Percentiles rank a stretch among this genome's conserved stretches.
phyloP scores from a whole-genome alignment of 2,888 invertebrate species.

The Meteorus cinctellus region DNA sequence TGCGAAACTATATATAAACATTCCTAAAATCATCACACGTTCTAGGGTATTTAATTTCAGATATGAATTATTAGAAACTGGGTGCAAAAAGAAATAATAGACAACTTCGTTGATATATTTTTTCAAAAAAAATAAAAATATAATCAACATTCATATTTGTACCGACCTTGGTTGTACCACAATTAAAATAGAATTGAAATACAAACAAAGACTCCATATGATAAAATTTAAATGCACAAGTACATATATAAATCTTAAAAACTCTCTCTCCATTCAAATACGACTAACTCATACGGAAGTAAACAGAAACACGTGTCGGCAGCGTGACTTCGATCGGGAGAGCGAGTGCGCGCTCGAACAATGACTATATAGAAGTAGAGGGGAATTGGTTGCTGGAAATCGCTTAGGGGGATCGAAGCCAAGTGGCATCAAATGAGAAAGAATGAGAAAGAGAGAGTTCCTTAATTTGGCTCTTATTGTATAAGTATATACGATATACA shows the following conservation, averaged over 20 bases:
- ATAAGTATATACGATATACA: neutral
- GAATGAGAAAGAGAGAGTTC: slow-evolving; percentile 52
- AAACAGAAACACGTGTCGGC: slow-evolving; percentile 72
- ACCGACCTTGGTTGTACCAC: too few relatives aligned
- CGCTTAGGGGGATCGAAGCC: slow-evolving; percentile 45
- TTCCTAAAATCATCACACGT: too few relatives aligned
- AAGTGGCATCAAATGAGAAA: slow-evolving; percentile 40
- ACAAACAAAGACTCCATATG: too few relatives aligned
- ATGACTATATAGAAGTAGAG: slow-evolving; percentile 16
- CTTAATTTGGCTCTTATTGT: slow-evolving; percentile 58
- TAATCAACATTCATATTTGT: too few relatives aligned
- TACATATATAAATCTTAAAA: too few relatives aligned
- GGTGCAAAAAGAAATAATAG: too few relatives aligned
- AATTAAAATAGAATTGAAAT: too few relatives aligned
- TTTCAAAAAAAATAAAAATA: too few relatives aligned
- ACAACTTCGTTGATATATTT: too few relatives aligned
- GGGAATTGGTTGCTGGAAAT: slow-evolving; percentile 25
- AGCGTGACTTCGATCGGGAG: slow-evolving; percentile 61
- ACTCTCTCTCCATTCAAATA: neutral
- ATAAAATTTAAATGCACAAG: too few relatives aligned
- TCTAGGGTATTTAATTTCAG: too few relatives aligned
- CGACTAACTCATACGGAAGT: slow-evolving; percentile 56
- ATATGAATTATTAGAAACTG: too few relatives aligned
- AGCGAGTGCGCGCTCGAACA: slow-evolving; percentile 6
- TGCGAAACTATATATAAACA: neutral